These are phyloP conservation scores for Glossophaga mutica DNA, from an alignment of 2,797 vertebrate species.

Conservation along the genomic window DNA sequence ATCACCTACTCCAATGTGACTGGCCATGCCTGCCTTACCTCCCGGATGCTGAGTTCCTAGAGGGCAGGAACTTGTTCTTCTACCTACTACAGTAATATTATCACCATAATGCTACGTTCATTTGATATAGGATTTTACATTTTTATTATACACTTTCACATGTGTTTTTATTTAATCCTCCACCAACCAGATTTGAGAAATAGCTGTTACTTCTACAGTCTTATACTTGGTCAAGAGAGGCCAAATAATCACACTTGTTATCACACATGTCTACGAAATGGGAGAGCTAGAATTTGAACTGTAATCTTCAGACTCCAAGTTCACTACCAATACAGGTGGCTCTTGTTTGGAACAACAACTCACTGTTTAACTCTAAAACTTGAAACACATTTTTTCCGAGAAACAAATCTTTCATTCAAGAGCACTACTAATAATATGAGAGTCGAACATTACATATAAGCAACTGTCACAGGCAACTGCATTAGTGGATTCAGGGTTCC, in stretches of 20 bases:
- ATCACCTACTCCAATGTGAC: background rate
- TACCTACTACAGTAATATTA: background rate
- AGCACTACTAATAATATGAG: background rate
- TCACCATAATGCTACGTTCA: background rate
- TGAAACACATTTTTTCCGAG: background rate
- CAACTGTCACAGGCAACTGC: background rate
- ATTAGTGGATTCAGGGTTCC: background rate
- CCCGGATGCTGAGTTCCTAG: background rate
- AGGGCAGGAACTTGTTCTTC: background rate
- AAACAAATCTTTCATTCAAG: background rate
- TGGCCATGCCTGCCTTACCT: background rate
- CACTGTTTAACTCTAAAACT: background rate
- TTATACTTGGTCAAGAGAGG: background rate
- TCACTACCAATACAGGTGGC: background rate
- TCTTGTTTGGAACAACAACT: background rate
- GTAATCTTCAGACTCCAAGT: background rate
- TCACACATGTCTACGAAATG: background rate
- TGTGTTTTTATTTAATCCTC: background rate
- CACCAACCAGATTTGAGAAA: background rate
- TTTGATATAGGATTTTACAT: background rate
- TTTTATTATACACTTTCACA: background rate
- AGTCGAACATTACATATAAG: background rate
- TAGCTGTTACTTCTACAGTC: background rate
- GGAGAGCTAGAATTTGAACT: background rate
- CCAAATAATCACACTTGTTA: background rate